Conservation (phyloP, 1,140 invertebrate genomes). For the Steinernema feltiae region DNA sequence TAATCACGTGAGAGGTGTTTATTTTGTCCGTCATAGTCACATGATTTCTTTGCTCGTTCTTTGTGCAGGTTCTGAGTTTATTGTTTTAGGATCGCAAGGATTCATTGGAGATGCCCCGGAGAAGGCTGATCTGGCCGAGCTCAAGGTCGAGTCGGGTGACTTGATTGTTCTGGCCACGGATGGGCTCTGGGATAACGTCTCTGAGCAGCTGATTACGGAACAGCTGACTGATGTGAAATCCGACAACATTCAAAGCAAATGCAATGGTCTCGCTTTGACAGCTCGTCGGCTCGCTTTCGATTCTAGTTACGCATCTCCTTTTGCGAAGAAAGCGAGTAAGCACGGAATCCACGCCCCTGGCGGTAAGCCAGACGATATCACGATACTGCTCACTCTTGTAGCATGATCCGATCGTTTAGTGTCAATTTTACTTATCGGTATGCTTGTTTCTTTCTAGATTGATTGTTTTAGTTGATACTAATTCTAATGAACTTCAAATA, state of each 20-base stretch:
- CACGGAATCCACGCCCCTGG: conserved; percentile 76
- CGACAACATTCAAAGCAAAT: conserved; percentile 71
- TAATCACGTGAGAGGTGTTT: background rate
- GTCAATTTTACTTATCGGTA: background rate
- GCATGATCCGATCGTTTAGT: conserved; percentile 23
- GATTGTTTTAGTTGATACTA: conserved; percentile 3
- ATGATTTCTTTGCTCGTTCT: conserved; percentile 20
- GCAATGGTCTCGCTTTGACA: conserved; percentile 87
- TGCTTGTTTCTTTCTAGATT: conserved; percentile 1
- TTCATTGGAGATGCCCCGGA: conserved; percentile 69
- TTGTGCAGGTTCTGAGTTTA: conserved; percentile 20
- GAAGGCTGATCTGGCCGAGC: conserved; percentile 79
- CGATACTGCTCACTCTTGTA: conserved; percentile 70
- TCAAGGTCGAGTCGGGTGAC: conserved; percentile 85
- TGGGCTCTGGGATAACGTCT: conserved; percentile 95
- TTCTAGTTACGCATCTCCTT: conserved; percentile 86
- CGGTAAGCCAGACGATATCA: conserved; percentile 75
- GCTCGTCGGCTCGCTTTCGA: conserved; percentile 85
- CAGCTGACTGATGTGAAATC: conserved; percentile 64
- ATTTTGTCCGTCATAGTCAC: conserved; percentile 21
- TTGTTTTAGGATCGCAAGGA: conserved; percentile 32
- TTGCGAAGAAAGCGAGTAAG: conserved; percentile 79
- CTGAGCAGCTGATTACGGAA: conserved; percentile 75
- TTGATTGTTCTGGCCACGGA: conserved; percentile 90
- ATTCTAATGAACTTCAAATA: background rate